phyloP scores from a whole-genome alignment of 2,113 vertebrate species.

The Tinamus guttatus region DNA sequence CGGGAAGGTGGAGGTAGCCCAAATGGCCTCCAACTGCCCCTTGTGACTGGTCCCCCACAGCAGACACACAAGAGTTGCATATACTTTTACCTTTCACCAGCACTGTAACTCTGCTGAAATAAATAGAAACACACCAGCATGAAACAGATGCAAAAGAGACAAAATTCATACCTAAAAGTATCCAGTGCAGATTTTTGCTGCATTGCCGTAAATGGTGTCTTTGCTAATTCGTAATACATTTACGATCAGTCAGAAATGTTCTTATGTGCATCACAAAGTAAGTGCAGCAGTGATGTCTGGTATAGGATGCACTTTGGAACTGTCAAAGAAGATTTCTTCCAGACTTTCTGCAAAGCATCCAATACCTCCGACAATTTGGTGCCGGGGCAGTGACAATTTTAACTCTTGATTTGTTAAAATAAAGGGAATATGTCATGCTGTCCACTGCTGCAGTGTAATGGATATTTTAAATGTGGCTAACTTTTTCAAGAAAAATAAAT shows the following conservation, averaged over 20 bases:
- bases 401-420: slow-evolving; percentile 16
- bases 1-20: fast-evolving
- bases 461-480: not conserved
- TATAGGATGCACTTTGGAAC: not conserved
- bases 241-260: not conserved
- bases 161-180: not conserved
- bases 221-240: not conserved
- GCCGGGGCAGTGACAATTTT: not conserved
- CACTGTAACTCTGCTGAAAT: not conserved
- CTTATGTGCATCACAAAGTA: fast-evolving
- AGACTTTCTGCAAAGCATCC: slow-evolving; percentile 23
- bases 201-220: not conserved
- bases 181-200: not conserved
- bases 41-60: not conserved
- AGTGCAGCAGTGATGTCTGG: not conserved
- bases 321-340: slow-evolving; percentile 20
- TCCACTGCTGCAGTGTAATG: not conserved
- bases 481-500: not conserved
- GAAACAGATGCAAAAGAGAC: not conserved
- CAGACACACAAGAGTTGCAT: fast-evolving
- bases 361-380: not conserved
- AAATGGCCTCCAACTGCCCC: not conserved
- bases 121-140: not conserved
- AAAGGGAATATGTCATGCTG: not conserved
- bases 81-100: not conserved